These are phyloP conservation scores for Acanthosepion lycidas DNA, from an alignment of 2,888 invertebrate genomes.

Conservation along the genomic window DNA sequence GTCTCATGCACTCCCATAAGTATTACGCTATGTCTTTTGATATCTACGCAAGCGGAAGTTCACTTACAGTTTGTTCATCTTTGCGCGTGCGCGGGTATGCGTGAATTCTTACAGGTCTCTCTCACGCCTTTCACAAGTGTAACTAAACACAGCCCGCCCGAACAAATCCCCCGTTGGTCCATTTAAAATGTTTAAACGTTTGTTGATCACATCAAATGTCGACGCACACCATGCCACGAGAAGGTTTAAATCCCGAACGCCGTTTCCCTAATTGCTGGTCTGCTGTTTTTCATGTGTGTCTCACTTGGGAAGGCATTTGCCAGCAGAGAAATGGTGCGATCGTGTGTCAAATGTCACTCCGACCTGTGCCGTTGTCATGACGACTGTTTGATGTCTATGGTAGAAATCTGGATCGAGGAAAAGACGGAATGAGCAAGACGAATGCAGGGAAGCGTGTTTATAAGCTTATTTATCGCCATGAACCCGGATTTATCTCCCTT, in stretches of 20 bases:
- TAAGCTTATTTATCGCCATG: too few relatives aligned
- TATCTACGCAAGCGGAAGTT: neutral
- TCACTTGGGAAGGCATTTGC: neutral
- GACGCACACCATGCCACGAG: too few relatives aligned
- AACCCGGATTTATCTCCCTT: too few relatives aligned
- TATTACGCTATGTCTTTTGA: neutral
- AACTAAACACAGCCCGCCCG: neutral
- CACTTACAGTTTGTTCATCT: neutral
- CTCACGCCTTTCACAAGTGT: neutral
- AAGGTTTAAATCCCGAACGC: neutral
- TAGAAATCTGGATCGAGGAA: neutral
- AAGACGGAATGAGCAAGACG: neutral
- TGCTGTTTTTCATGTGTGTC: neutral
- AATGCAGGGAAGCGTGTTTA: too few relatives aligned
- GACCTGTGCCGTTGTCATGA: neutral
- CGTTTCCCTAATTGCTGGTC: neutral
- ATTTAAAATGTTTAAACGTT: neutral
- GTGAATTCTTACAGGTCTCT: neutral
- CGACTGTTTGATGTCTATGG: neutral
- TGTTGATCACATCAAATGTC: neutral
- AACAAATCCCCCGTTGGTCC: neutral
- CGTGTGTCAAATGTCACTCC: neutral
- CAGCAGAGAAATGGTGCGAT: neutral
- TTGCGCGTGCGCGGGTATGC: neutral
- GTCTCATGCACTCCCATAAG: too few relatives aligned